Conservation (phyloP, 2,113 vertebrate genomes). For the Petroica traversi region DNA sequence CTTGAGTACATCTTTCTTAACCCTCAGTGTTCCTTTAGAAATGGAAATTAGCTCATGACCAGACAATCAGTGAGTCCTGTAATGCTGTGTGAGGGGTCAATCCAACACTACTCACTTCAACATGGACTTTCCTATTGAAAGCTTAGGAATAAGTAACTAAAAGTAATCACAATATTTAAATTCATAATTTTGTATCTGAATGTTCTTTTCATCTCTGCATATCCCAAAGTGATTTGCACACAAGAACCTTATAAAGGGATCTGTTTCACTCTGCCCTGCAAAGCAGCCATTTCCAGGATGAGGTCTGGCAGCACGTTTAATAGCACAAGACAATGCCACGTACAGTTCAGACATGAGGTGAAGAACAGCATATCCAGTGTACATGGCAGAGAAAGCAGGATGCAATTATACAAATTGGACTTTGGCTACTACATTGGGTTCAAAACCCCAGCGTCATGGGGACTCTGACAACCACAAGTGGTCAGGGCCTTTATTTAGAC, state of each 20-base stretch:
- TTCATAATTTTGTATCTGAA: neutral
- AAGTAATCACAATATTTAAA: neutral
- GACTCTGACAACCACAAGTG: neutral
- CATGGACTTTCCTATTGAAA: neutral
- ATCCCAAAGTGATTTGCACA: neutral
- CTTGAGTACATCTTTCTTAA: neutral
- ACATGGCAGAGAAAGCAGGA: neutral
- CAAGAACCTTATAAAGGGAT: neutral
- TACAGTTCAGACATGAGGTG: neutral
- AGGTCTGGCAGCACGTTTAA: neutral
- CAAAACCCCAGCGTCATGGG: neutral
- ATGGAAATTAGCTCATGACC: neutral
- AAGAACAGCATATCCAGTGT: neutral
- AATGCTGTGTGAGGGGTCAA: neutral
- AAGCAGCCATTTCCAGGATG: neutral
- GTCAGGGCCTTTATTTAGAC: neutral
- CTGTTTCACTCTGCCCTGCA: neutral
- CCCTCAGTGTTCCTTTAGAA: neutral
- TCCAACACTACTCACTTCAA: neutral
- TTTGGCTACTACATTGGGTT: neutral
- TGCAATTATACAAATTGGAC: neutral
- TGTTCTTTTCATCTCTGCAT: neutral
- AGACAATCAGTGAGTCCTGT: neutral
- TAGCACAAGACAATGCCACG: neutral
- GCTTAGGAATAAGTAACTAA: neutral